Percentiles rank a stretch among this genome's conserved stretches.
Conservation (phyloP, 1,140 invertebrate genomes). For the Coptotermes formosanus region DNA sequence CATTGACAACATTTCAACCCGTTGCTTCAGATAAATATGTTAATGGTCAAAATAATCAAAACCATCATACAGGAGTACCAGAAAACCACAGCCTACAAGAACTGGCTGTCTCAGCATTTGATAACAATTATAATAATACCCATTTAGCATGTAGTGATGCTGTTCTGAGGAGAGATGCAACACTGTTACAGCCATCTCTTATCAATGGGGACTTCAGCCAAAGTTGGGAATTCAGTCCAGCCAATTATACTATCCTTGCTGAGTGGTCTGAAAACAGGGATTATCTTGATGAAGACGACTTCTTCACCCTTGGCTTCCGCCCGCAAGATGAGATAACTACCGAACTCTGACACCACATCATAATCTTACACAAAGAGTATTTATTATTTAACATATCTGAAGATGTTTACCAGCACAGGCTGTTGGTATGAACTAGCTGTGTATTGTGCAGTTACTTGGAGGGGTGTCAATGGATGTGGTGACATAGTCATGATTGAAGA, state of each 20-base stretch:
- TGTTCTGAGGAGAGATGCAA: constrained; percentile 27
- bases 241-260: constrained; percentile 52
- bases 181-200: constrained; percentile 33
- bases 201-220: constrained; percentile 36
- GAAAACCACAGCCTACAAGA: constrained; percentile 43
- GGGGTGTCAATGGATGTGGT: background rate
- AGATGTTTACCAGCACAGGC: background rate
- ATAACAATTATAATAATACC: constrained; percentile 45
- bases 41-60: background rate
- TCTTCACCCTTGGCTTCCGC: constrained; percentile 68
- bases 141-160: constrained; percentile 33
- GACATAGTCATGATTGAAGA: background rate
- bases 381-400: background rate
- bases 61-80: background rate
- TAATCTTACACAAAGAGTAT: background rate
- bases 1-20: constrained; percentile 49
- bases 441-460: background rate
- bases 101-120: constrained; percentile 47
- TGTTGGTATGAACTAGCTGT: background rate
- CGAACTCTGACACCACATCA: constrained; percentile 58
- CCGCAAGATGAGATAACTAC: constrained; percentile 78
- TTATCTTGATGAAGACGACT: constrained; percentile 66
- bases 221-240: constrained; percentile 36
- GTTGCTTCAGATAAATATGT: constrained; percentile 41
- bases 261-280: constrained; percentile 63